These are phyloP conservation scores for Eristalis intricaria DNA, from an alignment of 2,888 invertebrate species.

Conservation along the genomic window DNA sequence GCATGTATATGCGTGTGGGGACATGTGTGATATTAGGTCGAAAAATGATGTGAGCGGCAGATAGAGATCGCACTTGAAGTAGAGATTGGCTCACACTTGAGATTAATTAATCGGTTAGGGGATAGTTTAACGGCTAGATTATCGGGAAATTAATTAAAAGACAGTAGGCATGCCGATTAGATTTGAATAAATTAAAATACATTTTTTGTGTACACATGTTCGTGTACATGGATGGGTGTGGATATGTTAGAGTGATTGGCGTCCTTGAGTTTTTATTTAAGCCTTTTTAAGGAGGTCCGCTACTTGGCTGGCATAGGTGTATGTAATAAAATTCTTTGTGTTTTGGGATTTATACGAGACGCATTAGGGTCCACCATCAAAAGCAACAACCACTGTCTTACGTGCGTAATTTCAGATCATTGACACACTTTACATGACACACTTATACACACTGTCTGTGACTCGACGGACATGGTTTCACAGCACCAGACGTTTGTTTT, in stretches of 20 bases:
- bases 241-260: background rate
- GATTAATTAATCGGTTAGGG: conserved; percentile 11
- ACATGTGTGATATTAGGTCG: background rate
- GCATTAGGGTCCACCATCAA: no score
- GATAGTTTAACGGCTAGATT: conserved; percentile 15
- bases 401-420: no score
- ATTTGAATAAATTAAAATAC: conserved; percentile 3
- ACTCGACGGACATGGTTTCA: no score
- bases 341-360: no score
- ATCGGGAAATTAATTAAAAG: conserved; percentile 10
- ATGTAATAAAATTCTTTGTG: no score
- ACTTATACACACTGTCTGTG: no score
- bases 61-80: conserved; percentile 1
- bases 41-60: background rate
- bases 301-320: no score
- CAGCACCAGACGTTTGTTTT: no score
- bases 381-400: no score
- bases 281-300: no score
- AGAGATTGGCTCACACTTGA: conserved; percentile 11
- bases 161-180: conserved; percentile 13
- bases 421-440: no score
- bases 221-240: background rate
- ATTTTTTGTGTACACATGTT: background rate
- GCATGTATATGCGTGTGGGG: background rate
- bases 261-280: background rate